These are phyloP conservation scores for Epinephelus coioides DNA, from an alignment of 2,797 vertebrate species.

Conservation along the genomic window DNA sequence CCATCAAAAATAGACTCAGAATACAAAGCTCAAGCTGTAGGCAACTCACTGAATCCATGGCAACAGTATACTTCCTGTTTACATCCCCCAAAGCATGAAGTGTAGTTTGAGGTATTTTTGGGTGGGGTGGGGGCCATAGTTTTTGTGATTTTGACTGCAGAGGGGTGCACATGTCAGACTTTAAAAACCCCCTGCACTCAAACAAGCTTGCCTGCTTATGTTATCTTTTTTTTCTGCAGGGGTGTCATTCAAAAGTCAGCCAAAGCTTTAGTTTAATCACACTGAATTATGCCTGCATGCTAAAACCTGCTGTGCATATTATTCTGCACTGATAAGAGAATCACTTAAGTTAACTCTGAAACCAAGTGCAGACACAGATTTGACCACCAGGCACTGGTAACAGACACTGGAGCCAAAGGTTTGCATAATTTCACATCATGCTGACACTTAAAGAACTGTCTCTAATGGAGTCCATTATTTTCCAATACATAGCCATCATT, in stretches of 20 bases:
- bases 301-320: constrained; percentile 21
- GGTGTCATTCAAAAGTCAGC: constrained; percentile 2
- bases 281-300: constrained; percentile 1
- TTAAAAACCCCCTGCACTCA: neutral
- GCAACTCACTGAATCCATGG: neutral
- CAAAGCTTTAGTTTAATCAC: constrained; percentile 16
- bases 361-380: constrained; percentile 2
- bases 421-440: neutral
- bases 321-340: constrained; percentile 18
- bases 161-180: neutral
- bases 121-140: neutral
- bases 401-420: neutral
- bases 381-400: neutral
- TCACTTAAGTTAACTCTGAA: neutral
- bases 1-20: constrained; percentile 1
- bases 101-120: neutral
- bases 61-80: neutral
- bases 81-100: neutral
- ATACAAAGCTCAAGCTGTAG: neutral
- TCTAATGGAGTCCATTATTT: neutral
- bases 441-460: too few relatives aligned
- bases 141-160: neutral
- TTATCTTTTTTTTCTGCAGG: neutral
- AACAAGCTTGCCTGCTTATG: neutral
- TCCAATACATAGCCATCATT: neutral